Evolutionary conservation across 35 echinoderm and acorn worm species (phyloP).

Genomic region (Nesometra sesokonis): DNA sequence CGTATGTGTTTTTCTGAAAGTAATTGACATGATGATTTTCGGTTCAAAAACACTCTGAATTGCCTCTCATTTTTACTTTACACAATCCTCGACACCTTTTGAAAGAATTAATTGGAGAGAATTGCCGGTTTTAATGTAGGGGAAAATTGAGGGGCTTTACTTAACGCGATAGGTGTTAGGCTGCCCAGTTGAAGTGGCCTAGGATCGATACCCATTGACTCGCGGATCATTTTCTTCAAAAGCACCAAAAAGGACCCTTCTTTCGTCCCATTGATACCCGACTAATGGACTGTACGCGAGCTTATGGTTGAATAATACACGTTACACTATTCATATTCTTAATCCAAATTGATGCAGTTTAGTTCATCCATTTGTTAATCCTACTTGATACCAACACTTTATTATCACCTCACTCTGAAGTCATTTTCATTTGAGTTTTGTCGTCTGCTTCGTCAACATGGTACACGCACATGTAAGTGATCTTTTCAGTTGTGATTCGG

Average conservation of each 20-base stretch:
- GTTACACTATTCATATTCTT: no score
- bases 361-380: not conserved
- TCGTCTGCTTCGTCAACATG: not conserved
- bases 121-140: not conserved
- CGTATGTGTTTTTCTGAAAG: no score
- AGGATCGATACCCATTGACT: not conserved
- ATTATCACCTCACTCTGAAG: not conserved
- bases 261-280: not conserved
- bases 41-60: no score
- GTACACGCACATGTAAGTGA: not conserved
- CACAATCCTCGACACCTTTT: not conserved
- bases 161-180: not conserved
- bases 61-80: no score
- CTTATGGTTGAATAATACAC: not conserved
- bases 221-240: not conserved
- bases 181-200: not conserved
- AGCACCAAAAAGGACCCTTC: not conserved
- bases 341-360: no score
- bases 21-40: no score
- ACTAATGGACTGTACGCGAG: not conserved
- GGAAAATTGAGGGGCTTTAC: not conserved
- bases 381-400: not conserved
- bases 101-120: not conserved
- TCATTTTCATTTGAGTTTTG: not conserved
- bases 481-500: no score